Conservation (phyloP, 35 echinoderm and acorn worm genomes). For the Chiridota heheva region DNA sequence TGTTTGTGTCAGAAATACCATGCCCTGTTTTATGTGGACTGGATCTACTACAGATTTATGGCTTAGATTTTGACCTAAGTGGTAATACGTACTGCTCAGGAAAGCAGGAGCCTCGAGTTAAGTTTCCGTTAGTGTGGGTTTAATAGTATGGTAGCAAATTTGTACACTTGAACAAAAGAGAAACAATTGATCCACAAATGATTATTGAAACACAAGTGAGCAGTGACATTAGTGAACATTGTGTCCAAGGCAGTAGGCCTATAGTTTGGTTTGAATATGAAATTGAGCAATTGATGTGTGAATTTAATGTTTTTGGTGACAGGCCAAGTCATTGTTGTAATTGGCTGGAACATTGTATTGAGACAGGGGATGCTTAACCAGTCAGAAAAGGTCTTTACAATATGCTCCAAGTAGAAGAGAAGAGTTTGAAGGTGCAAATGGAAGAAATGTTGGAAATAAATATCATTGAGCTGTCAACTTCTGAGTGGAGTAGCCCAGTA, state of each 20-base stretch:
- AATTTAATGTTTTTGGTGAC: constrained; percentile 19
- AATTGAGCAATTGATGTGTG: too few species aligned
- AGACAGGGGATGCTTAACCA: constrained; percentile 13
- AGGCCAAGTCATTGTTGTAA: constrained; percentile 10
- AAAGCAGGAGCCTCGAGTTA: not conserved
- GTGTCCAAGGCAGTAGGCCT: too few species aligned
- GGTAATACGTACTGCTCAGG: not conserved
- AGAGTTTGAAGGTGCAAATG: constrained; percentile 19
- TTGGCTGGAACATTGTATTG: constrained; percentile 16
- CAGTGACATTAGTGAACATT: too few species aligned
- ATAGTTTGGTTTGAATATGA: too few species aligned
- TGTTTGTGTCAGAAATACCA: not conserved
- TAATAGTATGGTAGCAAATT: not conserved
- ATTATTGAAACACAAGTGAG: too few species aligned
- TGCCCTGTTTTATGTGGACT: not conserved
- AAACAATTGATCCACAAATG: too few species aligned
- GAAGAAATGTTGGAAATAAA: constrained; percentile 16
- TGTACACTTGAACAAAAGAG: too few species aligned
- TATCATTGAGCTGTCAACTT: not conserved
- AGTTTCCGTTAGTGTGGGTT: constrained; percentile 1
- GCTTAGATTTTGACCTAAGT: not conserved
- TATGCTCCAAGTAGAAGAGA: not conserved
- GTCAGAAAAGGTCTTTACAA: not conserved
- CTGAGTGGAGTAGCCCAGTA: constrained; percentile 19
- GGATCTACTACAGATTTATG: not conserved